Conservation (phyloP, 2,113 vertebrate genomes). For the Leptosomus discolor region DNA sequence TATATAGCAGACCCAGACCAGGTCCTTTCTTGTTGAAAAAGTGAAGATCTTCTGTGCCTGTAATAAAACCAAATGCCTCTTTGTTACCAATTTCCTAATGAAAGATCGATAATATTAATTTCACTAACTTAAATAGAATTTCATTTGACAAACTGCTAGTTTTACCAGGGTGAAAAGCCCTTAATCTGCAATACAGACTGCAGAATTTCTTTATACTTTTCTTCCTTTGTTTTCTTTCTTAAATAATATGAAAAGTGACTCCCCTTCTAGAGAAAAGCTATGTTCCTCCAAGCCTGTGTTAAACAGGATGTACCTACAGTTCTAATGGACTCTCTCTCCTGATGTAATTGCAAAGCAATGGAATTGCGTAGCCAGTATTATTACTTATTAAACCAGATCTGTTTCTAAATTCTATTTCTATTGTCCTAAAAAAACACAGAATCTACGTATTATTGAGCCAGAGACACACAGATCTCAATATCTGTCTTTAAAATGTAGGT, state of each 20-base stretch:
- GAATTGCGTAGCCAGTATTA: background rate
- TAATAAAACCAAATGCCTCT: background rate
- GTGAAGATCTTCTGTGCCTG: background rate
- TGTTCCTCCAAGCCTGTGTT: background rate
- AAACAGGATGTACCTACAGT: background rate
- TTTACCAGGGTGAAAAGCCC: background rate
- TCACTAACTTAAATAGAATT: background rate
- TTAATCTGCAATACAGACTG: background rate
- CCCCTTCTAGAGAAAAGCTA: background rate
- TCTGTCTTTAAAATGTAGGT: background rate
- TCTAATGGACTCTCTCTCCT: background rate
- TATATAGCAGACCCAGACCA: background rate
- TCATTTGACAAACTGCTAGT: background rate
- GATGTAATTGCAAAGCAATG: background rate
- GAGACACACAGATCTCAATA: background rate
- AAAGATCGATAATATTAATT: background rate
- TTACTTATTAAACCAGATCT: background rate
- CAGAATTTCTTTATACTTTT: background rate
- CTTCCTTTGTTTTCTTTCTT: background rate
- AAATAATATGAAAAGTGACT: background rate
- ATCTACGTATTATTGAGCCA: background rate
- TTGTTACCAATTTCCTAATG: background rate
- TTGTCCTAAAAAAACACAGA: accelerated
- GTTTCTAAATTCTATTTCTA: background rate
- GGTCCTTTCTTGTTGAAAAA: background rate